A percentile compares a stretch with the other conserved stretches of the same genome.
These are phyloP conservation scores for Poeciliopsis prolifica DNA, from an alignment of 2,113 vertebrate genomes.

Conservation along the genomic window DNA sequence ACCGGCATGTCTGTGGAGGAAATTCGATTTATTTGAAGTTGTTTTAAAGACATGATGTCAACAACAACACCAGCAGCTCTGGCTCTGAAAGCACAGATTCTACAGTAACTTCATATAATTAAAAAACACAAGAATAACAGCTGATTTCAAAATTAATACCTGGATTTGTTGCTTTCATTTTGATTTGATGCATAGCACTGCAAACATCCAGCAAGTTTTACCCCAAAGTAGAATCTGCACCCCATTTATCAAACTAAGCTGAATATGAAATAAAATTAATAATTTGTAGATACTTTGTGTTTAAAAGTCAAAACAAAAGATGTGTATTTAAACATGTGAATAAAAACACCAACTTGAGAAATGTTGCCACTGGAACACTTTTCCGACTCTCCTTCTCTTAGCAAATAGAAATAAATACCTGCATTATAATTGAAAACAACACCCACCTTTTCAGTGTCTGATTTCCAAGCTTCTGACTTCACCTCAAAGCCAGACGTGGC, in stretches of 20 bases:
- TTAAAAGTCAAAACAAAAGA: not conserved
- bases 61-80: not conserved
- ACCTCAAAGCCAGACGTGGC: not conserved
- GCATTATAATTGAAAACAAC: not conserved
- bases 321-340: too few species aligned
- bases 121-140: not conserved
- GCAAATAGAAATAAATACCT: not conserved
- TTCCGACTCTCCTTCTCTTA: too few species aligned
- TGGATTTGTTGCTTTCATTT: too few species aligned
- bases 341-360: too few species aligned
- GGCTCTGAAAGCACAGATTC: not conserved
- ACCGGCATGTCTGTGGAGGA: slow-evolving; percentile 1
- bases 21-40: too few species aligned
- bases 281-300: too few species aligned
- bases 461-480: not conserved
- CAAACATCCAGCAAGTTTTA: too few species aligned
- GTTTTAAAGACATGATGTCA: not conserved
- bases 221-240: too few species aligned
- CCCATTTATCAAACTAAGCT: too few species aligned
- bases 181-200: too few species aligned
- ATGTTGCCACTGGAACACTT: too few species aligned
- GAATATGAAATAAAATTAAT: too few species aligned
- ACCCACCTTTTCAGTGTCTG: not conserved
- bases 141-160: not conserved
- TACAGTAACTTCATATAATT: not conserved